Evolutionary conservation across 2,888 invertebrate genomes (phyloP), one percentile per base, ranked within the genome.

Genomic region (Mesorhabditis spiculigera): DNA sequence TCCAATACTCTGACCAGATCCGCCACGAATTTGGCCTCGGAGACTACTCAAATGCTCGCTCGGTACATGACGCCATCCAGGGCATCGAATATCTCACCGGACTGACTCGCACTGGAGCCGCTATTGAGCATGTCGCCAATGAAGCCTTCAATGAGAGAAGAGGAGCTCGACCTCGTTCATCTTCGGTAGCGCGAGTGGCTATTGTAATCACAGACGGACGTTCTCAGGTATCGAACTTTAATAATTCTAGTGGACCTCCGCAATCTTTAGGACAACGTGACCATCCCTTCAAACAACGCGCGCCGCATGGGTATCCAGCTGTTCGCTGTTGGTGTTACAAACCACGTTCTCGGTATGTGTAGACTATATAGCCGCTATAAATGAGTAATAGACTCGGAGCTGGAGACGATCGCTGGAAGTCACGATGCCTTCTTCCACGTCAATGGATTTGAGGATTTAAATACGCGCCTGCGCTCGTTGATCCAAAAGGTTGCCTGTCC

Each of bases 161-260:
- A 45, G 84, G 84, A 65, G 82, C 82, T 13, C 70, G 84, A 64
- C 81, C 76, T 0, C 43, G 63, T 4, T 50, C 42, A 8, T 67
- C 68, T 5, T 65, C 68, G n/a, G 79, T 82, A 16, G 81, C 84
- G 0, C 80, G 85, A 73, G 83, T 87, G 0, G 84, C 81, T n/a
- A 83, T 87, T 65, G 85, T 87, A 4, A 85, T 87, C 71, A 86
- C 86, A 5, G 87, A 87, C 70, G 87, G 87, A 45, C 75, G 83
- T 65, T 85, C 85, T 65, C 82, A 78, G 70, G 73, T 75, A 41
- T 50, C 8, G 10, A 50, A 50, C 28, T 28, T 28, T 28, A 28
- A 28, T 28, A 28, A 28, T 28, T 28, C 28, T 28, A 28, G 28
- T 28, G 28, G 28, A 28, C 28, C 28, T 28, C 28, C 28, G 28